Base-by-base conservation (phyloP, 2,797 vertebrate species). In the Characodon lateralis region DNA sequence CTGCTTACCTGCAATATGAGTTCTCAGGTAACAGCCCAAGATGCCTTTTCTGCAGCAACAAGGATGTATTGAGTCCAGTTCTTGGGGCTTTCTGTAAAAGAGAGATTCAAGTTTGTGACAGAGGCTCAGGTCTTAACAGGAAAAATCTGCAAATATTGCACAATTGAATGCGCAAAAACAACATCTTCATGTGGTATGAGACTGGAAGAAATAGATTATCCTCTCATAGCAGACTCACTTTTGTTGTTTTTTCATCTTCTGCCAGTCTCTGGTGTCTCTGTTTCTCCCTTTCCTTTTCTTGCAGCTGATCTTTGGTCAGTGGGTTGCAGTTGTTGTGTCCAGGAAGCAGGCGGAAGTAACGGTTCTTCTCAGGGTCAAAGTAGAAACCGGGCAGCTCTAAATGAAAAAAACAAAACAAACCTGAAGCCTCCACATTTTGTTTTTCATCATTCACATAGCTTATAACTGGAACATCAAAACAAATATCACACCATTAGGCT, bases 261-360 rank as follows among this genome's bases (percentile, higher is more conserved):
- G 93, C 91, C 0, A 99, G 94, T 85, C 97, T 95, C 89, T 82
- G 93, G n/a, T 95, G 92, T 73, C 98, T 96, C 78, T 89, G 93
- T 53, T 80, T 92, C 87, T 99, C 98, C 77, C 94, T 94, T 0
- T 96, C 96, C 81, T 96, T 97, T 78, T 95, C 91, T 78, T 92
- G 92, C 88, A 99, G 93, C 85, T 95, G 91, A 79, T 98, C 97
- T 78, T 88, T 96, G 6, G 98, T 99, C 89, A 99, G 96, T 0
- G 98, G 98, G 89, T 99, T 99, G 86, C 96, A 99, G 93, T 99
- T 99, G 89, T 99, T 99, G 87, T 99, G 96, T 48, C 98, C 98
- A 0, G 98, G 97, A 77, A 99, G 89, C 0, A 99, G 91, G 53
- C 98, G 97, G 88, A 99, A 99, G 83, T 99, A 99, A 16, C 98